A percentile compares a stretch with the other conserved stretches of the same genome.
phyloP scores from a whole-genome alignment of 2,113 vertebrate genomes.

The Protobothrops flavoviridis region DNA sequence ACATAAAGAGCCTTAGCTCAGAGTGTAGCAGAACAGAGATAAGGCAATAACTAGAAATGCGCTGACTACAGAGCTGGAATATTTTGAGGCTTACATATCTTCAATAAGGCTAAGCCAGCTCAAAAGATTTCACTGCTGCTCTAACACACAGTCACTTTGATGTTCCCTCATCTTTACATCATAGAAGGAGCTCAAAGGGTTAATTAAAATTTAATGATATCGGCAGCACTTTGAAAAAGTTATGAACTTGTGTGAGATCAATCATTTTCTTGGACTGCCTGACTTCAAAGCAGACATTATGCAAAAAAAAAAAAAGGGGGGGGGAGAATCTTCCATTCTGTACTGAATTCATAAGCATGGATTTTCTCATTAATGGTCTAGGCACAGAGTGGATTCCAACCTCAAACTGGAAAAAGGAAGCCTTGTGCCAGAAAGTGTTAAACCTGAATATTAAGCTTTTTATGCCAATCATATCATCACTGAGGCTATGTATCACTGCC shows the following conservation, averaged over 20 bases:
- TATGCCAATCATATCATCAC: conserved; percentile 53
- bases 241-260: conserved; percentile 96
- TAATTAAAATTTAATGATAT: conserved; percentile 99
- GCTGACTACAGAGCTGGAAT: conserved; percentile 57
- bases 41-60: conserved; percentile 55
- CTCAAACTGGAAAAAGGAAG: conserved; percentile 67
- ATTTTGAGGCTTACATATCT: conserved; percentile 72
- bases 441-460: conserved; percentile 66
- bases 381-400: conserved; percentile 73
- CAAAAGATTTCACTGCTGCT: conserved; percentile 75
- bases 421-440: conserved; percentile 68
- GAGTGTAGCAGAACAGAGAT: conserved; percentile 59
- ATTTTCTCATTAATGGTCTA: conserved; percentile 79
- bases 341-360: conserved; percentile 80
- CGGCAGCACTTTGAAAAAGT: conserved; percentile 92
- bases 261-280: conserved; percentile 89
- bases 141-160: conserved; percentile 81
- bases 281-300: conserved; percentile 94
- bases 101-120: conserved; percentile 72
- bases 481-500: conserved; percentile 50
- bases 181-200: conserved; percentile 94
- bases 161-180: conserved; percentile 90
- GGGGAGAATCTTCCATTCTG: conserved; percentile 68
- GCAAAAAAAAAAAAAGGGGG: conserved; percentile 77
- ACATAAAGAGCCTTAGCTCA: conserved; percentile 61